These are phyloP conservation scores for Nannospalax galili DNA, from an alignment of 2,113 vertebrate genomes.

Conservation along the genomic window DNA sequence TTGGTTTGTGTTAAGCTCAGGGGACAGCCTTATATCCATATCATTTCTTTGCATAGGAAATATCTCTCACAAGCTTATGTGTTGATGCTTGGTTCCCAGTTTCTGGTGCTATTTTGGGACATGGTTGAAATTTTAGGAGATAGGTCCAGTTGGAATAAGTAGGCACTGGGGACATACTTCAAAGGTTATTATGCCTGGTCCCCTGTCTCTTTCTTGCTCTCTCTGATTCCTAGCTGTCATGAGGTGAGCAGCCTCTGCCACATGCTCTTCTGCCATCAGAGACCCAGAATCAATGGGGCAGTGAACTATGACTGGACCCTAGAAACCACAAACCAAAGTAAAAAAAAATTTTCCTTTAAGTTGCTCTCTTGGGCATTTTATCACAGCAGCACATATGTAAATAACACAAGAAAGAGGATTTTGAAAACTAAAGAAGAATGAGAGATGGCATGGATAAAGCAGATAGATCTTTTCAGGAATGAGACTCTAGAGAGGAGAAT, in stretches of 20 bases:
- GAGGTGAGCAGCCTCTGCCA: background rate
- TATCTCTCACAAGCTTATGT: background rate
- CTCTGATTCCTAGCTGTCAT: background rate
- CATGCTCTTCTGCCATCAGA: background rate
- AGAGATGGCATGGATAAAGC: background rate
- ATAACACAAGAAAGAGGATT: background rate
- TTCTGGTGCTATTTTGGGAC: background rate
- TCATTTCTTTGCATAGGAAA: background rate
- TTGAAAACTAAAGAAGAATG: background rate
- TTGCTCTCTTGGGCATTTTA: background rate
- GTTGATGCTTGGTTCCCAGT: background rate
- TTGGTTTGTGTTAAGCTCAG: background rate
- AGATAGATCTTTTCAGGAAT: slow-evolving; percentile 8
- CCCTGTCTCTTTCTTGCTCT: background rate
- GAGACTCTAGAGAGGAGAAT: background rate
- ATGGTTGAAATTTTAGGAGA: background rate
- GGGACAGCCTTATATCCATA: background rate
- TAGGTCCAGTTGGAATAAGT: background rate
- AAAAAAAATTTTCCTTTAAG: background rate
- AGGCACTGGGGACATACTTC: background rate
- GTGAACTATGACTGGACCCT: background rate
- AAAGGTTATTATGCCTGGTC: background rate
- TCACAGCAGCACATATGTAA: background rate
- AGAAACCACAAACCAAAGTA: background rate
- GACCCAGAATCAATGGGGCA: too few species aligned